These are phyloP conservation scores for Malachius bipustulatus DNA, from an alignment of 2,888 invertebrate genomes.

Conservation along the genomic window DNA sequence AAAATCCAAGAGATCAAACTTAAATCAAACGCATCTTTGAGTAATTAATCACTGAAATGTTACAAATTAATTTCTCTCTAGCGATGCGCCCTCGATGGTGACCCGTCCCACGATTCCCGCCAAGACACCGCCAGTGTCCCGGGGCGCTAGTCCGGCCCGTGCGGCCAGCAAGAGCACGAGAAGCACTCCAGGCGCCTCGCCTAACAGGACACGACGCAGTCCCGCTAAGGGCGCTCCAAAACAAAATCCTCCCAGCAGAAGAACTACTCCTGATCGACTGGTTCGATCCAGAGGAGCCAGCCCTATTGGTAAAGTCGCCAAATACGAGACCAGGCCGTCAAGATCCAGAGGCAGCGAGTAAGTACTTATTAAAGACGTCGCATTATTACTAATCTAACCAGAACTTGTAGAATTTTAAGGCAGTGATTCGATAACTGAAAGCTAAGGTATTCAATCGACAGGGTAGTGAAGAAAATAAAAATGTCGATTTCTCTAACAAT, in stretches of 20 bases:
- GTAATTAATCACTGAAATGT: too few species aligned
- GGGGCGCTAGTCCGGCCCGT: constrained; percentile 28
- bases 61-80: too few species aligned
- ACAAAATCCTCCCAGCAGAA: constrained; percentile 12
- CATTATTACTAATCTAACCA: too few species aligned
- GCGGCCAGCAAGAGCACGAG: constrained; percentile 13
- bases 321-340: constrained; percentile 23
- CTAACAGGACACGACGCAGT: constrained; percentile 9
- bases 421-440: too few species aligned
- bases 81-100: too few species aligned
- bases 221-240: constrained; percentile 15
- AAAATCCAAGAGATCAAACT: too few species aligned
- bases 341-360: constrained; percentile 39
- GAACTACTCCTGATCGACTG: constrained; percentile 14
- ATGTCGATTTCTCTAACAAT: too few species aligned
- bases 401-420: too few species aligned
- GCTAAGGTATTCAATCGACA: too few species aligned
- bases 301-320: constrained; percentile 28
- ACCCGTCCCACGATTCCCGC: constrained; percentile 24
- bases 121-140: constrained; percentile 28
- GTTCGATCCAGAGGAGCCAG: constrained; percentile 33
- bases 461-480: too few species aligned
- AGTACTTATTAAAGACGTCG: constrained; percentile 25
- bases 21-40: too few species aligned
- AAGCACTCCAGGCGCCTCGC: constrained; percentile 12